These are phyloP conservation scores for Lycaena phlaeas DNA, from an alignment of 2,888 invertebrate genomes.

Conservation along the genomic window DNA sequence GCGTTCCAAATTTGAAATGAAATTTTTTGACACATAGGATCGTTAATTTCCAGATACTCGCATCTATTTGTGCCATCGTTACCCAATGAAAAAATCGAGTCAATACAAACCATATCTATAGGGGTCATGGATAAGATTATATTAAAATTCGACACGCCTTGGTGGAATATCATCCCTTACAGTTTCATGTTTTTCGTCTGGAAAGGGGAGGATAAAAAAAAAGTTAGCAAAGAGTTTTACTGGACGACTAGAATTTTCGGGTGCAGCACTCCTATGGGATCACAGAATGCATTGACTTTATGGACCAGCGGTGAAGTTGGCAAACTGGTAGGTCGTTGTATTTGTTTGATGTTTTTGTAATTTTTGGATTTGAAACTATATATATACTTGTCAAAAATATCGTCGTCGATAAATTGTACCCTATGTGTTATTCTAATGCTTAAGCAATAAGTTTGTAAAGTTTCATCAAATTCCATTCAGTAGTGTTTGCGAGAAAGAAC, in stretches of 20 bases:
- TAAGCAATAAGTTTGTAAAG: too few species aligned
- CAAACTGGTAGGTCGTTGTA: constrained; percentile 30
- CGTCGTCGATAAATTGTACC: too few species aligned
- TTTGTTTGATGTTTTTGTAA: not conserved
- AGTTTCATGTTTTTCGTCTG: constrained; percentile 30
- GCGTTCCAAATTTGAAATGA: too few species aligned
- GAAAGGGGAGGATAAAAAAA: constrained; percentile 26
- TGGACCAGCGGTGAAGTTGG: constrained; percentile 37
- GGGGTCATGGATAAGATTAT: constrained; percentile 81
- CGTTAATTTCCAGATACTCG: constrained; percentile 35
- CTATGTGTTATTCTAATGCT: too few species aligned
- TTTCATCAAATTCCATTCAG: too few species aligned
- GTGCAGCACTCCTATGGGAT: constrained; percentile 26
- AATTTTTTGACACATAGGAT: not conserved
- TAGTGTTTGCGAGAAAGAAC: too few species aligned
- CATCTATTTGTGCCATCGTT: constrained; percentile 72
- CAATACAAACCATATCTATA: constrained; percentile 74
- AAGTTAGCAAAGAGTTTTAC: constrained; percentile 22
- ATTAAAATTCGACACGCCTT: constrained; percentile 74
- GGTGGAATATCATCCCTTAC: constrained; percentile 70
- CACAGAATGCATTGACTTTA: constrained; percentile 26
- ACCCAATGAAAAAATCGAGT: constrained; percentile 62
- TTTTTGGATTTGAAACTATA: too few species aligned
- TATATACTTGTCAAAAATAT: too few species aligned
- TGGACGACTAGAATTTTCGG: constrained; percentile 32